phyloP scores from a whole-genome alignment of 1,140 invertebrate genomes.

The Melipona quadrifasciata region DNA sequence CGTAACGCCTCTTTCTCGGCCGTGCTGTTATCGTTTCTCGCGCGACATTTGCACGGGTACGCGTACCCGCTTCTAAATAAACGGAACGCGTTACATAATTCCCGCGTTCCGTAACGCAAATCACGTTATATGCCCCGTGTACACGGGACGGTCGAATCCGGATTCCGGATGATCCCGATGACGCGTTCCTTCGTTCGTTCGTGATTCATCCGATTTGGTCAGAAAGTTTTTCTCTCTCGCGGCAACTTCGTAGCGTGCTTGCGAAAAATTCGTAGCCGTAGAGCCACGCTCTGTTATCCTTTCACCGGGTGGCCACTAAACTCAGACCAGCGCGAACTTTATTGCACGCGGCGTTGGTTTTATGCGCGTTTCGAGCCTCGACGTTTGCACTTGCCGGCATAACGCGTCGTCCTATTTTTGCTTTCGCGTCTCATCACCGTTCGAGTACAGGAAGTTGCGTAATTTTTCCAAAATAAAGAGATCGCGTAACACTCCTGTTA shows the following conservation, averaged over 20 bases:
- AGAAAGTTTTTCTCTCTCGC: neutral
- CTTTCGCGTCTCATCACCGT: neutral
- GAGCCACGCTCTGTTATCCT: conserved; percentile 33
- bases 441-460: neutral
- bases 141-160: neutral
- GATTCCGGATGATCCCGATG: conserved; percentile 41
- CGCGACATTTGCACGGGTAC: conserved; percentile 3
- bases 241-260: neutral
- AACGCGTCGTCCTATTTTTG: conserved; percentile 42
- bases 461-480: conserved; percentile 6
- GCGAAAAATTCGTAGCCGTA: conserved; percentile 10
- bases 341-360: conserved; percentile 38
- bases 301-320: conserved; percentile 26
- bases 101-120: conserved; percentile 14
- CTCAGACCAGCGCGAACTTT: conserved; percentile 27
- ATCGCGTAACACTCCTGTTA: too few relatives aligned
- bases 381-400: conserved; percentile 26
- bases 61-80: conserved; percentile 20
- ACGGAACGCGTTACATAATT: conserved; percentile 36
- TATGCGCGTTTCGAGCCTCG: conserved; percentile 22
- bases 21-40: conserved; percentile 14
- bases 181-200: neutral
- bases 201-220: neutral
- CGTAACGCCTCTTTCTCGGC: neutral
- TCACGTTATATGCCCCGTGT: neutral